Evolutionary conservation across 2,888 invertebrate genomes (phyloP), one percentile per base, ranked within the genome.

Genomic region (Pteria penguin): DNA sequence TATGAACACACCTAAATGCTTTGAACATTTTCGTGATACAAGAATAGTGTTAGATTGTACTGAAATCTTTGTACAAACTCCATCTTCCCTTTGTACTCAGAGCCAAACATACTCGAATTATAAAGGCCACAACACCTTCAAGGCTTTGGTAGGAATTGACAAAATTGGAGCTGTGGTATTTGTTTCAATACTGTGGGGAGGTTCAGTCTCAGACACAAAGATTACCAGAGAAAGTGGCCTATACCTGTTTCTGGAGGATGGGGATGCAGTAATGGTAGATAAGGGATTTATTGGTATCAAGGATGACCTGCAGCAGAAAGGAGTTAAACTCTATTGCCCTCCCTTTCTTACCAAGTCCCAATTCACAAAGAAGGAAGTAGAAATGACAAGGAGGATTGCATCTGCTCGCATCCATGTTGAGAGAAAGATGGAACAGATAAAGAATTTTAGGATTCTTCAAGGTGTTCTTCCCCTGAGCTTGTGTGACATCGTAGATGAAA

Each of bases 351-450:
- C 74, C 33, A 74, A 68, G 33, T 26, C 22, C 22, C 73, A 79
- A 63, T 77, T 77, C 52, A 32, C 69, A 1, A 77, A 75, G 36
- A 24, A 71, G 8, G 80, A 80, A 66, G 77, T 80, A 5, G 68
- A 77, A 33, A 33, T 11, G n/a, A 77, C 75, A 58, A 36, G 71
- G 24, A 60, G 70, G 4, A 75, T 77, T 55, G 75, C 80, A 24
- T 72, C 72, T 63, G 72, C 70, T 2, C 68, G 78, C 52, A 78
- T 80, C 18, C 78, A 80, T 65, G 76, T 80, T 4, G 80, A 78
- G 45, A 61, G 78, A 45, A 62, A 80, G 69, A 78, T 78, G 78
- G 76, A 72, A 61, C 62, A 76, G 26, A 80, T 73, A 22, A 75
- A 76, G 71, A 70, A 76, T 27, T 76, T 79, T 22, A 69, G 76